phyloP scores from a whole-genome alignment of 2,888 invertebrate species.

The Ophion slaviceki region DNA sequence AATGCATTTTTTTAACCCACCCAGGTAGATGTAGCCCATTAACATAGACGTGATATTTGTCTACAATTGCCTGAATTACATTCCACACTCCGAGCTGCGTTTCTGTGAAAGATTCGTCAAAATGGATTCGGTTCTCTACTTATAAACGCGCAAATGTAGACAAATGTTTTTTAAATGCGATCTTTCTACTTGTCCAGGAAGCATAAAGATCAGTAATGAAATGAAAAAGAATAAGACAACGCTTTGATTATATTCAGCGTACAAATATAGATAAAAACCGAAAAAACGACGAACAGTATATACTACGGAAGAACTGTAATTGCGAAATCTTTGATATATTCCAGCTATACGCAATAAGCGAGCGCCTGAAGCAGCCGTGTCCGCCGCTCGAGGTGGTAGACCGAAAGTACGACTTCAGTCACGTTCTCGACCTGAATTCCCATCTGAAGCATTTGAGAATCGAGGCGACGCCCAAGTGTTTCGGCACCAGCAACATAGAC shows the following conservation, averaged over 20 bases:
- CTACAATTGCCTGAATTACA: no score
- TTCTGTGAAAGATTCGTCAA: not conserved
- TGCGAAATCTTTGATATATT: not conserved
- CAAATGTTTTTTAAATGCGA: not conserved
- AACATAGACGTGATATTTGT: no score
- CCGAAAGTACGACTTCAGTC: constrained; percentile 94
- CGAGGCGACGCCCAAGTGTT: constrained; percentile 87
- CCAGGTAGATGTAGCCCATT: no score
- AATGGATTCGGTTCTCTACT: not conserved
- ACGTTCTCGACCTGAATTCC: constrained; percentile 94
- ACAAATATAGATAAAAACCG: not conserved
- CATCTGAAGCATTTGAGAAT: constrained; percentile 89
- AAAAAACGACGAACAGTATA: not conserved
- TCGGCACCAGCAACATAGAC: constrained; percentile 93
- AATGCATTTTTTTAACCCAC: no score
- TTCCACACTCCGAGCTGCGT: no score
- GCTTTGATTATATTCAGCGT: not conserved
- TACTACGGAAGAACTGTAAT: not conserved
- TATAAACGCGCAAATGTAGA: not conserved
- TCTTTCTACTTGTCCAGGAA: not conserved
- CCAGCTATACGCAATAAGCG: constrained; percentile 96
- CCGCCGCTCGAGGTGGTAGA: constrained; percentile 91
- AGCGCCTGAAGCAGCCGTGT: constrained; percentile 93
- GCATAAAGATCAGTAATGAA: no score
- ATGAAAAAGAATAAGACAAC: not conserved